These are phyloP conservation scores for Zaprionus camerounensis DNA, from an alignment of 1,140 invertebrate species.

Conservation along the genomic window DNA sequence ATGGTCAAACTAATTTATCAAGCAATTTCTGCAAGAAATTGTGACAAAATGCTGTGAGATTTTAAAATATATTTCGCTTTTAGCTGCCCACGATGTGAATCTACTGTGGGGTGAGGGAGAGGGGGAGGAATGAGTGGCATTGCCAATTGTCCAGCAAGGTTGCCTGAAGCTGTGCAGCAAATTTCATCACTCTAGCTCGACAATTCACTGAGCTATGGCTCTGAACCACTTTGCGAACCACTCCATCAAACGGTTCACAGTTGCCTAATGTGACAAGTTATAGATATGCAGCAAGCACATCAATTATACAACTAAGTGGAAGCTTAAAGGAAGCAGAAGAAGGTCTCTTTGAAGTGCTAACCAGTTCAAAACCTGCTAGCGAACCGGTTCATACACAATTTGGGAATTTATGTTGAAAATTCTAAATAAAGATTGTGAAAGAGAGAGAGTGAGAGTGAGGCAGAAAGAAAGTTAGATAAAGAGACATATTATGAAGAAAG, in stretches of 20 bases:
- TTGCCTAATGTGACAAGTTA: not conserved
- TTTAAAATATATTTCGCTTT: constrained; percentile 12
- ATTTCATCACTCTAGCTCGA: not conserved
- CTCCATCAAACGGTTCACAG: not conserved
- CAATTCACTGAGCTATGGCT: not conserved
- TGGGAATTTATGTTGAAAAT: no score
- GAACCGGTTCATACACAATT: not conserved
- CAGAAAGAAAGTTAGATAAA: no score
- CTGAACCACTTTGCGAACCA: not conserved
- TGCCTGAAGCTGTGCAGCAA: not conserved
- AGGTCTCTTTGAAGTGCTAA: no score
- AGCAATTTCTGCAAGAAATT: constrained; percentile 41
- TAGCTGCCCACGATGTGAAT: not conserved
- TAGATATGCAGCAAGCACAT: no score
- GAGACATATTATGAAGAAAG: no score
- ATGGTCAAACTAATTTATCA: constrained; percentile 32
- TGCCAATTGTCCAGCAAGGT: not conserved
- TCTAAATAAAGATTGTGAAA: no score
- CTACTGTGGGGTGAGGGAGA: not conserved
- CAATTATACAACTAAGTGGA: no score
- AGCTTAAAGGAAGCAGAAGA: no score
- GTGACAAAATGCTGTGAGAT: constrained; percentile 29
- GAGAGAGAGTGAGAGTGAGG: no score
- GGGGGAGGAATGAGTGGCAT: no score
- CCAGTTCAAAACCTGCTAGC: no score